Base-by-base conservation (phyloP, 2,888 invertebrate genomes). In the Troides aeacus region DNA sequence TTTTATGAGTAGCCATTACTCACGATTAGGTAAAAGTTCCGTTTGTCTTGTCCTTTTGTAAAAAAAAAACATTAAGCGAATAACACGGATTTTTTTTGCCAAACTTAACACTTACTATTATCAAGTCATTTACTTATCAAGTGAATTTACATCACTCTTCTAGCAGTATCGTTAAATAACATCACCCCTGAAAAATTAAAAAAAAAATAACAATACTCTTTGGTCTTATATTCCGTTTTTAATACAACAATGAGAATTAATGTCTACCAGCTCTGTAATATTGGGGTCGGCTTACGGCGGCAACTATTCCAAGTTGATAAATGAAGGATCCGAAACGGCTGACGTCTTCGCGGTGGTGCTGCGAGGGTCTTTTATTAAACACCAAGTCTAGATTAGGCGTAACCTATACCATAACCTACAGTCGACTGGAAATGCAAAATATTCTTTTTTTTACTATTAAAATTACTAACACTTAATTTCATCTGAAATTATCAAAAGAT, bases 261-360 rank as follows among this genome's bases (percentile, higher is more conserved):
- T 58, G 46, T 50, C 68, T 36, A 23, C 58, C 21, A 53, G 30
- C 30, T 30, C 17, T 64, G 58, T 64, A 68, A 68, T 64, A 69
- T 61, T 23, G 64, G 61, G 63, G 63, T 58, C 62, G 68, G 23
- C 61, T 60, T 60, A 23, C 62, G 23, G 63, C 42, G 39, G 42
- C 21, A 69, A 69, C 60, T 65, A 70, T 70, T 70, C 58, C 62
- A 62, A 64, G 30, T 66, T 70, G 69, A 70, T n/a, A 62, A 66
- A 70, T 70, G 69, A 70, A 70, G 66, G 58, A 30, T 70, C 65
- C 58, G 23, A 58, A 62, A 59, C 58, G 59, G 62, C 61, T 70
- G 69, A 70, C 69, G 62, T 58, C 62, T 69, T 58, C n/a, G 59
- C 63, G 42, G 30, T 62, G 69, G 69, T 58, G 58, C 42, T 2